phyloP scores from a whole-genome alignment of 1,140 invertebrate genomes.

The Aphelenchoides avenae region DNA sequence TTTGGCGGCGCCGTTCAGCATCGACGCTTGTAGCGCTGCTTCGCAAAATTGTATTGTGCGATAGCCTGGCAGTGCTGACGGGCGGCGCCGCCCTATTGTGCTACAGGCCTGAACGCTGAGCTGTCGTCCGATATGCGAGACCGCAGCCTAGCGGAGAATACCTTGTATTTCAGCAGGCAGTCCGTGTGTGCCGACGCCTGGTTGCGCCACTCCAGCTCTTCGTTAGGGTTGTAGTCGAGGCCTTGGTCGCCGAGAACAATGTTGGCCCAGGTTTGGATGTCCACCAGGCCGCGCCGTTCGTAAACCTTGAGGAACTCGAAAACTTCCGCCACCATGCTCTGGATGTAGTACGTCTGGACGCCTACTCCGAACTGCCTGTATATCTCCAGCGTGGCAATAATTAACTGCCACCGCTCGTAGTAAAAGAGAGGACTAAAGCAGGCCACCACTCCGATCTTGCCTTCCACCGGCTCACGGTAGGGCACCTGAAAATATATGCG shows the following conservation, averaged over 20 bases:
- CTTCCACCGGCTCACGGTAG: constrained; percentile 16
- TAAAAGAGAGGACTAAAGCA: constrained; percentile 52
- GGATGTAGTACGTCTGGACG: constrained; percentile 48
- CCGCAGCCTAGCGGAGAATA: no score
- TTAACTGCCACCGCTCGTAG: constrained; percentile 48
- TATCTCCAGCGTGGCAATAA: constrained; percentile 46
- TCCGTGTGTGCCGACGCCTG: constrained; percentile 51
- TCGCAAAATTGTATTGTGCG: no score
- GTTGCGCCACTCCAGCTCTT: constrained; percentile 48
- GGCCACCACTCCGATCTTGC: constrained; percentile 28
- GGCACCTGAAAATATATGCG: constrained; percentile 21
- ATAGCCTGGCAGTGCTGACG: no score
- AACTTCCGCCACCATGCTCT: constrained; percentile 40
- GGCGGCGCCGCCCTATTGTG: no score
- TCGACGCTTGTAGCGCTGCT: no score
- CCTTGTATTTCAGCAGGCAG: constrained; percentile 52
- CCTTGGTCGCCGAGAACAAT: constrained; percentile 19
- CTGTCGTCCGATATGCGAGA: no score
- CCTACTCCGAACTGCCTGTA: constrained; percentile 47
- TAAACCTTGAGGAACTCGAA: constrained; percentile 30
- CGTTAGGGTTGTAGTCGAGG: constrained; percentile 39
- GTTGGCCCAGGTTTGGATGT: constrained; percentile 34
- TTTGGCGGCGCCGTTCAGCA: no score
- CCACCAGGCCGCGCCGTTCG: constrained; percentile 21
- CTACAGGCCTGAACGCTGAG: no score